A percentile compares a stretch with the other conserved stretches of the same genome.
Evolutionary conservation across 2,113 vertebrate genomes (phyloP).

Genomic region (Lycaon pictus): DNA sequence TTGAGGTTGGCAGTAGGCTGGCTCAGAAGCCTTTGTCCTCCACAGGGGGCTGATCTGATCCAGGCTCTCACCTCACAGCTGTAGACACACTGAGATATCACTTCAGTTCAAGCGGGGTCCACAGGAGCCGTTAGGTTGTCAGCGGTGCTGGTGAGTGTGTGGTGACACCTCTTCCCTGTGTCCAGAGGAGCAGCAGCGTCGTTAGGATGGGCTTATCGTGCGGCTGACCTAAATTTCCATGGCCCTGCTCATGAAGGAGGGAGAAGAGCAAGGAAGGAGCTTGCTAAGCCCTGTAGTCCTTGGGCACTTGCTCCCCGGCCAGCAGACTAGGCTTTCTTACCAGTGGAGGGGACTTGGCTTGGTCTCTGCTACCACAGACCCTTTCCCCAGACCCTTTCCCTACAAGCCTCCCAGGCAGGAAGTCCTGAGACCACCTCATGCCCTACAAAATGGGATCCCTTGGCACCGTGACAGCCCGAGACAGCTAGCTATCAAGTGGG

Average conservation of each 20-base stretch:
- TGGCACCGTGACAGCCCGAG: background rate
- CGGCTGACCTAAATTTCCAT: background rate
- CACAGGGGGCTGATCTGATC: background rate
- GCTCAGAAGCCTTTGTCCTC: background rate
- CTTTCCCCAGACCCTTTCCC: background rate
- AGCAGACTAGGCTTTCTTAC: background rate
- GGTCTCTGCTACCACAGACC: background rate
- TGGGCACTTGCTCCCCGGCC: background rate
- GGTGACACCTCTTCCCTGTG: background rate
- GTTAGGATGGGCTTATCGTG: background rate
- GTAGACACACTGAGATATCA: background rate
- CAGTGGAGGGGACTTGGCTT: background rate
- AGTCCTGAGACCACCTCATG: background rate
- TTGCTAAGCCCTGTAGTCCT: fast-evolving
- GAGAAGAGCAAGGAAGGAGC: background rate
- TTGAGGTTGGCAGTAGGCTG: background rate
- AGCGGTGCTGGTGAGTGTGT: background rate
- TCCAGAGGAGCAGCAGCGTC: background rate
- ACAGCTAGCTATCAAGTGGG: background rate
- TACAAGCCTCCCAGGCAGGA: background rate
- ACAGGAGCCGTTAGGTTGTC: background rate
- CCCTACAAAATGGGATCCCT: background rate
- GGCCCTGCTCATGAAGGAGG: background rate
- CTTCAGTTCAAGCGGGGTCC: background rate
- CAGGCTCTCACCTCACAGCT: fast-evolving